Conservation (phyloP, 2,888 invertebrate genomes). For the Chrysomela aeneicollis region DNA sequence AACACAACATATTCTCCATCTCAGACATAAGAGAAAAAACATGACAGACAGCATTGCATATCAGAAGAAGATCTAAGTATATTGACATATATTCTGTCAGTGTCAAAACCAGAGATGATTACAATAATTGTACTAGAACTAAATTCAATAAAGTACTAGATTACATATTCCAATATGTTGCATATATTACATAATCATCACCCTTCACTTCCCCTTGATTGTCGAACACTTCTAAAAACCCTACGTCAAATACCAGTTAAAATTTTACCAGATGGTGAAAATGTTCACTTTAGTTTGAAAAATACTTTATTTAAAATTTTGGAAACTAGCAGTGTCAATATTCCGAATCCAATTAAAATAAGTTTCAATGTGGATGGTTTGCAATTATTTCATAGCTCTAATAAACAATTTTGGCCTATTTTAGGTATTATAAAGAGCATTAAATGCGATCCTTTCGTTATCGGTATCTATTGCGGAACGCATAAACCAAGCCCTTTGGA, state of each 20-base stretch:
- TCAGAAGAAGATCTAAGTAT: too few relatives aligned
- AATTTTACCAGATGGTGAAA: too few relatives aligned
- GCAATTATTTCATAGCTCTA: conserved; percentile 27
- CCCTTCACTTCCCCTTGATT: conserved; percentile 24
- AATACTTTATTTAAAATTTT: conserved; percentile 13
- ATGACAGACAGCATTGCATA: too few relatives aligned
- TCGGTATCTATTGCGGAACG: conserved; percentile 27
- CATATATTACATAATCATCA: too few relatives aligned
- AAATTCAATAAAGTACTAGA: too few relatives aligned
- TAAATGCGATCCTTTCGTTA: conserved; percentile 23
- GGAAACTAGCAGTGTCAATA: conserved; percentile 3
- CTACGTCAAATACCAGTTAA: conserved; percentile 20
- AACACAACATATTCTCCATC: too few relatives aligned
- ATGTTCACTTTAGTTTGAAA: conserved; percentile 21
- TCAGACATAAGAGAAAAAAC: too few relatives aligned
- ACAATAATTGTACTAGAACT: too few relatives aligned
- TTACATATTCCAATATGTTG: too few relatives aligned
- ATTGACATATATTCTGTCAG: too few relatives aligned
- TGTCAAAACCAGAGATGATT: too few relatives aligned
- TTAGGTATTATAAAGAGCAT: conserved; percentile 29
- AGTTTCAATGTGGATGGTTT: conserved; percentile 28
- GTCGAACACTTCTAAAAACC: conserved; percentile 19
- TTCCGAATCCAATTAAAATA: conserved; percentile 19
- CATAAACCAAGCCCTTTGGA: conserved; percentile 25
- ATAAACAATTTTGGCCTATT: conserved; percentile 29